Evolutionary conservation across 2,888 invertebrate genomes (phyloP).

Genomic region (Capitulum mitella): DNA sequence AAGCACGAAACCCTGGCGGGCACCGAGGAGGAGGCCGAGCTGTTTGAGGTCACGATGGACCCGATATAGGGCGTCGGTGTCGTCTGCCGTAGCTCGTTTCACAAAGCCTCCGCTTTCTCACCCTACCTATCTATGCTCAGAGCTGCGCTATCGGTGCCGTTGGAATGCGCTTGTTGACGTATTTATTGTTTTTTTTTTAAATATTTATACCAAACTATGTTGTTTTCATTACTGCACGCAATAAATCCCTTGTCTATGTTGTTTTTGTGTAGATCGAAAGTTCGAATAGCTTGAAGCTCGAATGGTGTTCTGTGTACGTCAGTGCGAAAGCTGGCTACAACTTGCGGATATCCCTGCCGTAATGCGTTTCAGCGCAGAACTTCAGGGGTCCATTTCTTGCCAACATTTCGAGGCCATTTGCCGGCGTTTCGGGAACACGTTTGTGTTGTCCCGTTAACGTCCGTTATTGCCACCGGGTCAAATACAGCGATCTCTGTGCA

Average conservation of each 20-base stretch:
- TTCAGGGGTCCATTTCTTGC: no score
- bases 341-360: no score
- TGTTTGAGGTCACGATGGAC: constrained; percentile 34
- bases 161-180: neutral
- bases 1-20: constrained; percentile 63
- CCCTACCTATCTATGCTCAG: neutral
- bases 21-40: constrained; percentile 51
- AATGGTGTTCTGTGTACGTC: no score
- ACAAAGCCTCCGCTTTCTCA: no score
- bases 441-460: no score
- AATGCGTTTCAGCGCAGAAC: no score
- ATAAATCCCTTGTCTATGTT: neutral
- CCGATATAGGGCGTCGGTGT: neutral
- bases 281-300: neutral
- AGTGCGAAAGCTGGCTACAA: no score
- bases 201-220: neutral
- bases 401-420: no score
- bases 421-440: no score
- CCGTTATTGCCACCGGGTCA: no score
- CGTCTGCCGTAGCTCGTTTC: no score
- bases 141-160: neutral
- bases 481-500: no score
- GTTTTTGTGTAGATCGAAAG: neutral
- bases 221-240: neutral
- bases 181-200: neutral